Percentiles rank a stretch among this genome's conserved stretches.
Evolutionary conservation across 1,140 invertebrate species (phyloP).

Genomic region (Sycophila sp.): DNA sequence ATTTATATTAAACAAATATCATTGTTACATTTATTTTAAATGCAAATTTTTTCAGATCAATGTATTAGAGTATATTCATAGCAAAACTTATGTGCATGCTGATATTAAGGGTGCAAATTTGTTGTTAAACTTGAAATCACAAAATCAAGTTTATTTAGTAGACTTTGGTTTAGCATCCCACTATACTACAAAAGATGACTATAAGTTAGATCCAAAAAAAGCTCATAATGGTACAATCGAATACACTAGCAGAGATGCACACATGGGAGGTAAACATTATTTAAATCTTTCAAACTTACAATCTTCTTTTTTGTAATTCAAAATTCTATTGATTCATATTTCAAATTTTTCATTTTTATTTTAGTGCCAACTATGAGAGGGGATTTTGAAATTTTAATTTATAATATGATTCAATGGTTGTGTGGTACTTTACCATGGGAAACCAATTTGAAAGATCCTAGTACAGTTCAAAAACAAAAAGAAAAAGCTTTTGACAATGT

Average conservation of each 20-base stretch:
- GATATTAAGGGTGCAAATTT: slow-evolving; percentile 95
- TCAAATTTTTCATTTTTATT: slow-evolving; percentile 29
- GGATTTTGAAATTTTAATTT: slow-evolving; percentile 92
- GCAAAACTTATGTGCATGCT: slow-evolving; percentile 86
- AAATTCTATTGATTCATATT: background rate
- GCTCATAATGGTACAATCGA: slow-evolving; percentile 97
- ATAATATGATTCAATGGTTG: slow-evolving; percentile 93
- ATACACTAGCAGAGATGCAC: slow-evolving; percentile 94
- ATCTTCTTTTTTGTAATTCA: slow-evolving; percentile 12
- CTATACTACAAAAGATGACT: slow-evolving; percentile 77
- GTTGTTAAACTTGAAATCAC: slow-evolving; percentile 77
- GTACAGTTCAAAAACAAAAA: slow-evolving; percentile 78
- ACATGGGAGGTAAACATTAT: slow-evolving; percentile 72
- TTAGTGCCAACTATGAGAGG: slow-evolving; percentile 84
- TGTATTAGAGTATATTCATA: slow-evolving; percentile 89
- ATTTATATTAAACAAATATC: background rate
- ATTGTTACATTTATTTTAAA: background rate
- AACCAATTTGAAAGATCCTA: slow-evolving; percentile 71
- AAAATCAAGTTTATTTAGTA: slow-evolving; percentile 86
- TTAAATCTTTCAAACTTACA: slow-evolving; percentile 26
- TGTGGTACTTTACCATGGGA: slow-evolving; percentile 87
- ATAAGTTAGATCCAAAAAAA: slow-evolving; percentile 87
- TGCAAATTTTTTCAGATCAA: slow-evolving; percentile 71
- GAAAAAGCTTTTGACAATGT: slow-evolving; percentile 76
- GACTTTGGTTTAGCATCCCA: slow-evolving; percentile 93